These are phyloP conservation scores for Corapipo altera DNA, from an alignment of 2,113 vertebrate species.

Conservation along the genomic window DNA sequence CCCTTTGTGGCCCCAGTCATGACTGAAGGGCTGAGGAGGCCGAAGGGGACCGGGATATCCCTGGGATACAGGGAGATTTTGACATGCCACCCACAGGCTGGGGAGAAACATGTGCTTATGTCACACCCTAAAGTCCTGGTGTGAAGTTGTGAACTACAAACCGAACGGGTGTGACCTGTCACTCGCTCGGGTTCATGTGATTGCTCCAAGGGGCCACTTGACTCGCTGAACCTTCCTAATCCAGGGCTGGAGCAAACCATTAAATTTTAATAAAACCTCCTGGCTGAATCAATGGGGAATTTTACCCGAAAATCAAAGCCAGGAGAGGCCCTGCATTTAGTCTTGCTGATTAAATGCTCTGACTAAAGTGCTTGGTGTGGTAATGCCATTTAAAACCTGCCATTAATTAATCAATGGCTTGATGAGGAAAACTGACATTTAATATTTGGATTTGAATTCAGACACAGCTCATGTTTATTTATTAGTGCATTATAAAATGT, in stretches of 20 bases:
- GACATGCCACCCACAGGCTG: not conserved
- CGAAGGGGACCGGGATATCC: not conserved
- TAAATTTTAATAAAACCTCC: not conserved
- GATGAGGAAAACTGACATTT: not conserved
- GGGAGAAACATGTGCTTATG: not conserved
- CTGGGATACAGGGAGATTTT: not conserved
- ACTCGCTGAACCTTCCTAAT: not conserved
- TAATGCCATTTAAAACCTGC: not conserved
- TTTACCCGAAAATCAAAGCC: not conserved
- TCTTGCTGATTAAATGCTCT: not conserved
- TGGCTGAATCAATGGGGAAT: not conserved
- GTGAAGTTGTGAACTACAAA: not conserved
- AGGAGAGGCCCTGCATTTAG: not conserved
- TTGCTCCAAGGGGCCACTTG: not conserved
- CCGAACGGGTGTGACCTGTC: not conserved
- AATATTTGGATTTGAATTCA: not conserved
- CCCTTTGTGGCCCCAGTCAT: not conserved
- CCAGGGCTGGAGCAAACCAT: fast-evolving
- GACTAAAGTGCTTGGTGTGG: not conserved
- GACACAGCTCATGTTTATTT: not conserved
- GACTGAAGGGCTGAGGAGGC: not conserved
- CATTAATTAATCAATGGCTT: not conserved
- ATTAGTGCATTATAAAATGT: not conserved
- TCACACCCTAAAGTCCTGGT: not conserved
- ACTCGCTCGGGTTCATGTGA: not conserved